A percentile compares a stretch with the other conserved stretches of the same genome.
These are phyloP conservation scores for Exaiptasia diaphana DNA, from an alignment of 64 coral and sea anemone genomes.

Conservation along the genomic window DNA sequence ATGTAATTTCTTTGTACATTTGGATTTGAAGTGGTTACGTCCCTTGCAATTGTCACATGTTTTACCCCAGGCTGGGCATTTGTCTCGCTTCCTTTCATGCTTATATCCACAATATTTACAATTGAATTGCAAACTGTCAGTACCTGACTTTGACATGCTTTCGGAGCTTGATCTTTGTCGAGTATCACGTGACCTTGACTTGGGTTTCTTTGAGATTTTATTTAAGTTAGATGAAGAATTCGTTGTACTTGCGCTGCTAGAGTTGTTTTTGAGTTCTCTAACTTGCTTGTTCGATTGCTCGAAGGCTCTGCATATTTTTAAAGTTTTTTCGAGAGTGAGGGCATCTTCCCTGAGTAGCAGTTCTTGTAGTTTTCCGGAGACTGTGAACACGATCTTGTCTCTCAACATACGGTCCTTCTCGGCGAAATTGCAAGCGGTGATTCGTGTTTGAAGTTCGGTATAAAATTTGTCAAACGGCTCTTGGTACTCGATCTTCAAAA, in stretches of 20 bases:
- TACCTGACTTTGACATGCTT: not conserved
- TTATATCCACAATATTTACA: constrained; percentile 25
- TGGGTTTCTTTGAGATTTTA: not conserved
- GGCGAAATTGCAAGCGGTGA: constrained; percentile 12
- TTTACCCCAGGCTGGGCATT: constrained; percentile 22
- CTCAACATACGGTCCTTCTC: constrained; percentile 46
- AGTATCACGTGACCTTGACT: not conserved
- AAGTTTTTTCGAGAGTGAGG: not conserved
- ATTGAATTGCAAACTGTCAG: not conserved
- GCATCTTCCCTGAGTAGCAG: not conserved
- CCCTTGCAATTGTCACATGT: constrained; percentile 13
- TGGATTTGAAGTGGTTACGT: not conserved
- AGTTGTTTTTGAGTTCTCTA: not conserved
- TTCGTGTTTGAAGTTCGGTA: constrained; percentile 10
- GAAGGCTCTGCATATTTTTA: constrained; percentile 1
- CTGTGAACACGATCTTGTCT: constrained; percentile 39
- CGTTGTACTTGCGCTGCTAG: not conserved
- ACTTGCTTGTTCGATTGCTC: constrained; percentile 7
- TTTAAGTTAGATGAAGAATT: not conserved
- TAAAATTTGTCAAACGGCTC: constrained; percentile 14
- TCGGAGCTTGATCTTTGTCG: not conserved
- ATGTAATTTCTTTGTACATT: not conserved
- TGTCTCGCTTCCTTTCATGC: not conserved
- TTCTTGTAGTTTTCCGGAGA: not conserved
- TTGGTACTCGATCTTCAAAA: constrained; percentile 18